Percentiles rank a stretch among this genome's conserved stretches.
Conservation (phyloP, 2,888 invertebrate genomes). For the Eugnorisma glareosa region DNA sequence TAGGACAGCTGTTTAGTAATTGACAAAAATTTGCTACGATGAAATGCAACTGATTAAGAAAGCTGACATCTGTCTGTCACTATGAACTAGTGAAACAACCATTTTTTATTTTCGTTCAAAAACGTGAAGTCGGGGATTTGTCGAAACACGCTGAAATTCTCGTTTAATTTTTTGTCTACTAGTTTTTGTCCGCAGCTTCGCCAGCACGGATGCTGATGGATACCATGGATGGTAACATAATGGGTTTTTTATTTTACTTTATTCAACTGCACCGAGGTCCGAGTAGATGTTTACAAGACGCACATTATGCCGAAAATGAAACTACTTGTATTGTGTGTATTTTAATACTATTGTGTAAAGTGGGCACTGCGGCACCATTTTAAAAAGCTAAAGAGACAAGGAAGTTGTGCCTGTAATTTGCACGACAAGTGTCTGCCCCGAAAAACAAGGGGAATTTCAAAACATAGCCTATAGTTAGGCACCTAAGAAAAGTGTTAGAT, state of each 20-base stretch:
- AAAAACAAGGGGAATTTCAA: too few species aligned
- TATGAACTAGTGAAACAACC: constrained; percentile 53
- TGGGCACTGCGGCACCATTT: too few species aligned
- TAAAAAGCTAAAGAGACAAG: too few species aligned
- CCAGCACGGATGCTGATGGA: neutral
- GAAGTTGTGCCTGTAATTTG: too few species aligned
- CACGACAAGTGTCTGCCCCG: too few species aligned
- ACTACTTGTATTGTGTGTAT: too few species aligned
- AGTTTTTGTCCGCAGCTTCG: neutral
- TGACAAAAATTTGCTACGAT: constrained; percentile 81
- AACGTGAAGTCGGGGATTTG: constrained; percentile 14
- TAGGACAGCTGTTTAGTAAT: constrained; percentile 86
- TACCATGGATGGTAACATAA: neutral
- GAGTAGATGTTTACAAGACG: too few species aligned
- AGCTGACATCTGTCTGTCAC: constrained; percentile 64
- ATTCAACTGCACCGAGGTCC: too few species aligned
- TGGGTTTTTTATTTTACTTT: neutral
- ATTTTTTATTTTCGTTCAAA: constrained; percentile 57
- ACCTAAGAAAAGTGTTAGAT: too few species aligned
- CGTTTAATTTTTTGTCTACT: neutral
- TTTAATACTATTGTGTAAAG: too few species aligned
- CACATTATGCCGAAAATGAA: too few species aligned
- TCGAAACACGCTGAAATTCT: constrained; percentile 13
- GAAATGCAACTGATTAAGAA: constrained; percentile 68
- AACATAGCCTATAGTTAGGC: too few species aligned